A percentile compares a stretch with the other conserved stretches of the same genome.
These are phyloP conservation scores for Microchirus variegatus DNA, from an alignment of 2,797 vertebrate genomes.

Conservation along the genomic window DNA sequence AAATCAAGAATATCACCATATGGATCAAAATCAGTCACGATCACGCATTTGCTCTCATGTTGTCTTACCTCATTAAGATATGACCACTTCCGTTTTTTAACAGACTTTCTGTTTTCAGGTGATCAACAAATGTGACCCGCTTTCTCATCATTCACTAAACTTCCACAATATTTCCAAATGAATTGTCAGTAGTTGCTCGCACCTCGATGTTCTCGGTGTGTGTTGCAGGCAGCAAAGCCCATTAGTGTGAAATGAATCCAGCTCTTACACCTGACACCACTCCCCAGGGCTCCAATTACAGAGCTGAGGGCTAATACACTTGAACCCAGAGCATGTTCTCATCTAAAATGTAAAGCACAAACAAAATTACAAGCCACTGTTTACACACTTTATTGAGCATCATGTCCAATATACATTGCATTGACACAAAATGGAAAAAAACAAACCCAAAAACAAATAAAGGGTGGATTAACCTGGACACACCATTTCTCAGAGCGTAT, in stretches of 20 bases:
- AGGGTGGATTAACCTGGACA: conserved; percentile 75
- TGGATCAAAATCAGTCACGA: neutral
- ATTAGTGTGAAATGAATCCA: conserved; percentile 47
- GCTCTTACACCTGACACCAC: conserved; percentile 44
- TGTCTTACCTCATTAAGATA: conserved; percentile 45
- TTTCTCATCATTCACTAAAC: conserved; percentile 56
- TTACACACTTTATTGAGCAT: conserved; percentile 84
- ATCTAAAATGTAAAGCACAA: conserved; percentile 55
- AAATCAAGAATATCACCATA: conserved; percentile 1
- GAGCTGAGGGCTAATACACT: conserved; percentile 45
- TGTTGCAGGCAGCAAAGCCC: conserved; percentile 29
- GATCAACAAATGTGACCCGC: conserved; percentile 64
- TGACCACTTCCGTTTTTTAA: conserved; percentile 33
- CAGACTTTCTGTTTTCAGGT: conserved; percentile 43
- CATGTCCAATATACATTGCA: conserved; percentile 82
- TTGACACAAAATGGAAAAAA: conserved; percentile 71
- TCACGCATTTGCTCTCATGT: neutral
- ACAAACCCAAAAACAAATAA: conserved; percentile 40
- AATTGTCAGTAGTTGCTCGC: conserved; percentile 1
- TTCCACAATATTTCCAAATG: conserved; percentile 9
- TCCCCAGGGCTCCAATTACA: conserved; percentile 55
- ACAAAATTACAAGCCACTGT: conserved; percentile 47
- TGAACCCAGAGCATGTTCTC: conserved; percentile 50
- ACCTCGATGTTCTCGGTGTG: conserved; percentile 14
- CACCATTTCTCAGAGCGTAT: conserved; percentile 76